phyloP scores from a whole-genome alignment of 2,888 invertebrate species.

The Dichetophora obliterata region DNA sequence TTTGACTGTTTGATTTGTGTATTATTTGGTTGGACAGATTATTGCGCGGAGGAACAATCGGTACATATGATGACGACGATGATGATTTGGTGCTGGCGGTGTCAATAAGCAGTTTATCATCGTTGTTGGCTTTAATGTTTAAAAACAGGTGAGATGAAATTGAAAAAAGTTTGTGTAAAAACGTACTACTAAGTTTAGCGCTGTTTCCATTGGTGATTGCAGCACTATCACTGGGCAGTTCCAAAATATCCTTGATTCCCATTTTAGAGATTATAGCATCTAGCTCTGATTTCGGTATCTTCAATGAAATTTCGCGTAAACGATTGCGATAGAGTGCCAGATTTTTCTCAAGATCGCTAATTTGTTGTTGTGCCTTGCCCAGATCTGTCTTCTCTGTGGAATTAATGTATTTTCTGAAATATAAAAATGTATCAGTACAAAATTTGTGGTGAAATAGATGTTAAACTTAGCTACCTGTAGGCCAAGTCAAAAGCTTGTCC shows the following conservation, averaged over 20 bases:
- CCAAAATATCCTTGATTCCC: slow-evolving; percentile 73
- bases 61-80: slow-evolving; percentile 64
- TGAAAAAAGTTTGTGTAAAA: neutral
- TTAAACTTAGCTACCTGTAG: slow-evolving; percentile 75
- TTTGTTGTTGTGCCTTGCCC: slow-evolving; percentile 88
- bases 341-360: slow-evolving; percentile 88
- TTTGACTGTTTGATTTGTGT: slow-evolving; percentile 79
- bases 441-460: neutral
- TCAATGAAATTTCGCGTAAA: slow-evolving; percentile 76
- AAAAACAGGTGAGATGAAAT: neutral
- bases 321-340: slow-evolving; percentile 86
- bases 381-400: slow-evolving; percentile 92
- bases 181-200: slow-evolving; percentile 56
- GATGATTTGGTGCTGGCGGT: slow-evolving; percentile 61
- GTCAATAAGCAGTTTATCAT: slow-evolving; percentile 68
- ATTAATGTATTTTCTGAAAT: slow-evolving; percentile 86
- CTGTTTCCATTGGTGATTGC: slow-evolving; percentile 53
- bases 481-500: slow-evolving; percentile 99
- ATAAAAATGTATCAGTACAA: neutral
- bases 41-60: slow-evolving; percentile 69
- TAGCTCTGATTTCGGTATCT: slow-evolving; percentile 66
- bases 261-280: slow-evolving; percentile 72
- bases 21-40: slow-evolving; percentile 71
- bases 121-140: slow-evolving; percentile 51
- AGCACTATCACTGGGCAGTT: slow-evolving; percentile 66